phyloP scores from a whole-genome alignment of 37 sponge, comb jelly and placozoan species.

The Oscarella lobularis region DNA sequence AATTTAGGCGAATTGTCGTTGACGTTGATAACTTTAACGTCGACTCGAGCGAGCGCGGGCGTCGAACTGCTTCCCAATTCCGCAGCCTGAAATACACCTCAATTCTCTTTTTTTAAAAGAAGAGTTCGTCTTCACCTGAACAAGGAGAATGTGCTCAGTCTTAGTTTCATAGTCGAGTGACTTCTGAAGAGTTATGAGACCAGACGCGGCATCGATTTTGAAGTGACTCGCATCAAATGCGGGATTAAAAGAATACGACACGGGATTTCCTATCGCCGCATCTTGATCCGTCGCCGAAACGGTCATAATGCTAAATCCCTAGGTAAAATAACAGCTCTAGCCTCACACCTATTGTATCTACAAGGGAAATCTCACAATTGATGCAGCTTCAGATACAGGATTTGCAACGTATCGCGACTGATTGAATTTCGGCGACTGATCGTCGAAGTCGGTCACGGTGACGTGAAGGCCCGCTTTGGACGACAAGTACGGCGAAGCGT shows the following conservation, averaged over 20 bases:
- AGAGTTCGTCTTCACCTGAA: not conserved
- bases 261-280: not conserved
- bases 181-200: not conserved
- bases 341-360: no score
- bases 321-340: no score
- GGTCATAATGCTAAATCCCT: no score
- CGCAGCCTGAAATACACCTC: not conserved
- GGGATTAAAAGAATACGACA: not conserved
- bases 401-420: not conserved
- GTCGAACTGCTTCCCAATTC: not conserved
- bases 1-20: conserved; percentile 16
- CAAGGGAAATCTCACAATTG: no score
- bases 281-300: not conserved
- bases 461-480: no score
- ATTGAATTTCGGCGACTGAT: not conserved
- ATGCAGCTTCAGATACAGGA: no score
- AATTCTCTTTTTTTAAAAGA: not conserved
- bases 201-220: conserved; percentile 7
- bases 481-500: no score
- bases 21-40: conserved; percentile 5
- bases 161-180: conserved; percentile 10
- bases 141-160: not conserved
- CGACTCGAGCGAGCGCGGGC: not conserved
- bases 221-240: not conserved
- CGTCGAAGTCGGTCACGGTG: not conserved